Base-by-base conservation (phyloP, 2,888 invertebrate species). In the Amorpha juglandis region DNA sequence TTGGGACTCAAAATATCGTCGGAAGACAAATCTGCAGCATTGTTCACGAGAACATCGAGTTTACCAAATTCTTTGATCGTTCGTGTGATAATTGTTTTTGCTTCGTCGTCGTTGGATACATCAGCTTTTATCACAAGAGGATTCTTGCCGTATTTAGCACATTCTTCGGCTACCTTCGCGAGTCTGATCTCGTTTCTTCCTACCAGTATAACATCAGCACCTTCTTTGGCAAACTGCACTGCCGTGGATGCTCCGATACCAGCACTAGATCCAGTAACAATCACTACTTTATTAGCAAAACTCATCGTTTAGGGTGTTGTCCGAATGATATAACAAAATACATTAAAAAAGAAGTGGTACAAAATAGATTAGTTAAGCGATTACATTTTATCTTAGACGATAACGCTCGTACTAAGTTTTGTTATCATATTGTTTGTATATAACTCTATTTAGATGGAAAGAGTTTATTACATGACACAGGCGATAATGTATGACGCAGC, bases 211-310 rank as follows among this genome's bases (percentile, higher is more conserved):
- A 76, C 70, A 8, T 69, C 19, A 7, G 78, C 77, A 45, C 74
- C 71, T 67, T 75, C 72, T 63, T 76, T 72, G 9, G 80, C 76
- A 33, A 84, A 84, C n/a, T 69, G 48, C 16, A 71, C 69, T 0
- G 80, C 83, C 0, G 75, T 72, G 6, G 76, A 74, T 1, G 81
- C 78, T 4, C 84, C 84, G 4, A 84, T 83, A 0, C 83, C 84
- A 0, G 82, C 78, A 48, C 84, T 80, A 0, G 77, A 74, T 0
- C 84, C 83, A 0, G 82, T 84, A 0, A 84, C 71, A 1, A 83
- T 63, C 3, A 79, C 81, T 0, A 82, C 78, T 78, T 82, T 83
- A 47, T 72, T 70, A 38, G 70, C 64, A 45, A 82, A 80, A 72
- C 70, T 75, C 81, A 82, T 81, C 63, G 16, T 66, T 16, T 50